Base-by-base conservation (phyloP, 2,113 vertebrate genomes). In the Leptocoma aspasia region DNA sequence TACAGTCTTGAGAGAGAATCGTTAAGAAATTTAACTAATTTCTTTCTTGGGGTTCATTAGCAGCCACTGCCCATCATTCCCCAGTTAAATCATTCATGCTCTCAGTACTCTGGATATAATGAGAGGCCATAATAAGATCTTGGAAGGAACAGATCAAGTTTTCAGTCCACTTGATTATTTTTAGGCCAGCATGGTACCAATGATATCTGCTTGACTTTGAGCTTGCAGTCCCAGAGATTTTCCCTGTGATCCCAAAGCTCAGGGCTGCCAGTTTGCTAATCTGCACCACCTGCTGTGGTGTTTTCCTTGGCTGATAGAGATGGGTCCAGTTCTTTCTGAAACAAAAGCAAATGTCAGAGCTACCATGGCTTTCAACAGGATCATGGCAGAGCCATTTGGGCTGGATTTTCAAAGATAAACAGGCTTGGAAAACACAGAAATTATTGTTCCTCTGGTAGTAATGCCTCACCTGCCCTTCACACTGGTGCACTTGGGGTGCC, bases 41-140 rank as follows among this genome's bases (percentile, higher is more conserved):
- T 84, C 15, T 81, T 70, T 37, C 42, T 31, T 57, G 16, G 12
- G 28, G 33, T 64, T 94, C 76, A 56, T 94, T 89, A 94, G 21
- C 64, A 78, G 33, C 37, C 71, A 35, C 63, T 90, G 64, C n/a
- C 86, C 39, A 37, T 94, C 47, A 18, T 75, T 91, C 76, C 89
- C 24, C 64, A 56, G 27, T 92, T 94, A 89, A 96, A 95, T 95
- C 60, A 94, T 94, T 94, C 90, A 89, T 90, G 71, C 21, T 94
- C 23, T 65, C 63, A 8, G 7, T 75, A 37, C 56, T 68, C 57
- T 59, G 76, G 64, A 2, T 83, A 5, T 88, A 93, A 95, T 89
- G 82, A 94, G 80, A 96, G 76, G 39, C 83, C 86, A 64, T 78
- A 93, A 94, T 81, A 89, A 91, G 92, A 68, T 89, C 64, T 86